phyloP scores from a whole-genome alignment of 1,140 invertebrate species.

The Solenopsis invicta region DNA sequence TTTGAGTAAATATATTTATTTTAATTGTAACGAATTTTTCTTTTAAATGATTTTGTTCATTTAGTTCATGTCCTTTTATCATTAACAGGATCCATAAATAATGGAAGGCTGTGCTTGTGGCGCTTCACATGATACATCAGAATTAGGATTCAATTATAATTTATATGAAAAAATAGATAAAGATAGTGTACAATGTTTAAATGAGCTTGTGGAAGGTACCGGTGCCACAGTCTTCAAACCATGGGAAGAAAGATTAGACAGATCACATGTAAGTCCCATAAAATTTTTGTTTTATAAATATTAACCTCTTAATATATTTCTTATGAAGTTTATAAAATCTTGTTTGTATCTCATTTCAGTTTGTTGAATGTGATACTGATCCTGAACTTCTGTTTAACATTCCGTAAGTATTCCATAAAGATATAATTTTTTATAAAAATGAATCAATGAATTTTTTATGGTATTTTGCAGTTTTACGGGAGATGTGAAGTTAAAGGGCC shows the following conservation, averaged over 20 bases:
- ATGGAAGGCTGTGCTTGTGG: slow-evolving; percentile 80
- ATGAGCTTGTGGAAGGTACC: slow-evolving; percentile 94
- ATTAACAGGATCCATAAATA: slow-evolving; percentile 3
- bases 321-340: neutral
- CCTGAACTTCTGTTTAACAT: slow-evolving; percentile 98
- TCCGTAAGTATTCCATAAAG: slow-evolving; percentile 89
- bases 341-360: slow-evolving; percentile 87
- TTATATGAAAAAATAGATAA: slow-evolving; percentile 96
- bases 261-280: slow-evolving; percentile 89
- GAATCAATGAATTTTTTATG: neutral
- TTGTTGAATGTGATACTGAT: slow-evolving; percentile 97
- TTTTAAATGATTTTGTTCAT: too few relatives aligned
- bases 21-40: neutral
- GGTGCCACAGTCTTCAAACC: slow-evolving; percentile 96
- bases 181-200: slow-evolving; percentile 96
- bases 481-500: slow-evolving; percentile 97
- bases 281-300: slow-evolving; percentile 9
- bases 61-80: slow-evolving; percentile 7
- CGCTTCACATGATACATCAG: slow-evolving; percentile 81
- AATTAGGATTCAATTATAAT: slow-evolving; percentile 95
- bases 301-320: slow-evolving; percentile 23
- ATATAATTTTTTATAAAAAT: slow-evolving; percentile 15
- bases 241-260: slow-evolving; percentile 95
- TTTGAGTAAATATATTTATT: neutral
- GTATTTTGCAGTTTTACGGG: slow-evolving; percentile 93